These are phyloP conservation scores for Sussaba pulchella DNA, from an alignment of 2,888 invertebrate genomes.

Conservation along the genomic window DNA sequence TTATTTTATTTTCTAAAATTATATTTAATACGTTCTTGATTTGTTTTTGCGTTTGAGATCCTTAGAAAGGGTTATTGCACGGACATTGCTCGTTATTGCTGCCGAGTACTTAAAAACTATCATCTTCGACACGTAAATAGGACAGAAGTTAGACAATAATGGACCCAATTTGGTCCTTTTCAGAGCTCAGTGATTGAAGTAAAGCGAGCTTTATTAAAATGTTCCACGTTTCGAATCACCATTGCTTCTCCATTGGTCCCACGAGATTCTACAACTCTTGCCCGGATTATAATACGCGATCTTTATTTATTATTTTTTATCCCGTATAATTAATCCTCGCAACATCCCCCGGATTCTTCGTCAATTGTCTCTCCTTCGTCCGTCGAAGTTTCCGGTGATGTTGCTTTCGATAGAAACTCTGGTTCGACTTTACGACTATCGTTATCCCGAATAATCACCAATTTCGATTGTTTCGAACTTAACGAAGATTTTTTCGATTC, in stretches of 20 bases:
- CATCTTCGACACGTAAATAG: slow-evolving; percentile 52
- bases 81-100: slow-evolving; percentile 80
- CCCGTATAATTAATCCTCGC: slow-evolving; percentile 32
- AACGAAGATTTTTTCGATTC: slow-evolving; percentile 35
- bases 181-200: slow-evolving; percentile 20
- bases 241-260: slow-evolving; percentile 65
- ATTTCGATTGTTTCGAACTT: slow-evolving; percentile 7
- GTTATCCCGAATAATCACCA: slow-evolving; percentile 35
- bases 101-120: slow-evolving; percentile 71
- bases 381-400: slow-evolving; percentile 10
- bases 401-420: slow-evolving; percentile 20
- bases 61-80: slow-evolving; percentile 75
- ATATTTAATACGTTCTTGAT: slow-evolving; percentile 16
- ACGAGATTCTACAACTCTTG: slow-evolving; percentile 45
- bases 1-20: neutral
- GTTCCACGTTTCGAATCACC: slow-evolving; percentile 50
- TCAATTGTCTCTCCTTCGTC: neutral
- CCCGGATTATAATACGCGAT: slow-evolving; percentile 24
- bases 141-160: slow-evolving; percentile 44
- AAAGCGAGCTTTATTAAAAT: slow-evolving; percentile 11
- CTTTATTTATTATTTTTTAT: too few relatives aligned
- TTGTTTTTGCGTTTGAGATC: slow-evolving; percentile 52
- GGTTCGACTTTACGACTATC: slow-evolving; percentile 9
- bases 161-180: slow-evolving; percentile 45
- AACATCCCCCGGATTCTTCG: slow-evolving; percentile 15